A percentile compares a stretch with the other conserved stretches of the same genome.
phyloP scores from a whole-genome alignment of 2,113 vertebrate species.

The Callaeas wilsoni region DNA sequence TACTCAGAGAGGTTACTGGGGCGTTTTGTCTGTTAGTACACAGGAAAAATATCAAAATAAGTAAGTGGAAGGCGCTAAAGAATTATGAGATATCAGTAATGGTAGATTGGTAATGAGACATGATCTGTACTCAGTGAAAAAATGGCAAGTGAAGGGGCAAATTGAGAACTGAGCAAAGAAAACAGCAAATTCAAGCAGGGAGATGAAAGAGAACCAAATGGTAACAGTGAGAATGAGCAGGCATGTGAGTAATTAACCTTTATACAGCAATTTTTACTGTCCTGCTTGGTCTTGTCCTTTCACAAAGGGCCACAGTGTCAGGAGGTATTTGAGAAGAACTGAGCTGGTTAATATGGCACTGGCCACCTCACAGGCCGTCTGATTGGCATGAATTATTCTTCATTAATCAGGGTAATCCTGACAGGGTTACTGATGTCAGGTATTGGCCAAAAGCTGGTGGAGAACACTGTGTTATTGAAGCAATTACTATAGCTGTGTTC shows the following conservation, averaged over 20 bases:
- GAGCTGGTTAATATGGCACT: neutral
- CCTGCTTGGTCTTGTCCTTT: neutral
- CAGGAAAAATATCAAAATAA: neutral
- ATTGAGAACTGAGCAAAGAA: neutral
- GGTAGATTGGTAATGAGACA: neutral
- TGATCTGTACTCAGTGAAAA: accelerated
- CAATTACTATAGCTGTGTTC: neutral
- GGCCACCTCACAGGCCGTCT: neutral
- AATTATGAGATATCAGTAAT: neutral
- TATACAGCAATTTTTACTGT: slow-evolving; percentile 2
- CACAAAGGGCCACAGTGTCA: neutral
- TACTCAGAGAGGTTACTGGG: neutral
- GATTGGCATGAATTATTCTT: neutral
- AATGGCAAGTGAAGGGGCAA: neutral
- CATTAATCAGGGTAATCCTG: neutral
- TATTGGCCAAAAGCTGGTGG: neutral
- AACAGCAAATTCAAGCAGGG: neutral
- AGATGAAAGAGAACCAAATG: neutral
- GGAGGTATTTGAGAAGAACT: neutral
- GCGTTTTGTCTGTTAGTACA: neutral
- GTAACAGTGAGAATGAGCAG: neutral
- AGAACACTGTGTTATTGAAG: neutral
- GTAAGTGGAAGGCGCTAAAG: neutral
- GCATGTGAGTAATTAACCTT: slow-evolving; percentile 27
- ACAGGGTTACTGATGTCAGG: neutral